phyloP scores from a whole-genome alignment of 2,113 vertebrate genomes.

The Noctilio leporinus region DNA sequence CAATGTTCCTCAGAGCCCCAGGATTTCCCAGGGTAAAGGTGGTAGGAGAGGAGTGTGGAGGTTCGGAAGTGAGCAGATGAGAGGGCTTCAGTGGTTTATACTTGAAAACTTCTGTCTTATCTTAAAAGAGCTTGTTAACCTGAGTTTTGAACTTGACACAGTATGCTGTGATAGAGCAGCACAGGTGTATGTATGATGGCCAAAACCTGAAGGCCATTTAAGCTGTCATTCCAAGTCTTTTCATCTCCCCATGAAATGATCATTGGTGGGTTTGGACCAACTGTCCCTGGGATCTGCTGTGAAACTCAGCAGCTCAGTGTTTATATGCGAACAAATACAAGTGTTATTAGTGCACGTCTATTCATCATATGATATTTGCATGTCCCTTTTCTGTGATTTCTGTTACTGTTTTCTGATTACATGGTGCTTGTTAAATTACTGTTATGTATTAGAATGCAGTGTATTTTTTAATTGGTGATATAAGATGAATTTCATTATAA shows the following conservation, averaged over 20 bases:
- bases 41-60: neutral
- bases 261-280: neutral
- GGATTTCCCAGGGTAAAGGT: neutral
- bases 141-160: neutral
- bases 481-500: conserved; percentile 15
- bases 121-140: neutral
- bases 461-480: neutral
- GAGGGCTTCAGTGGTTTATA: neutral
- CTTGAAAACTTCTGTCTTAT: neutral
- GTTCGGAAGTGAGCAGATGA: neutral
- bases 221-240: neutral
- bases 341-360: neutral
- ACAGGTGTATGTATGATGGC: neutral
- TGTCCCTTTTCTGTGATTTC: neutral
- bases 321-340: neutral
- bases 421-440: neutral
- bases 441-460: neutral
- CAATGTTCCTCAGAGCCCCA: neutral
- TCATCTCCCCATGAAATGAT: neutral
- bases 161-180: neutral
- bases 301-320: neutral
- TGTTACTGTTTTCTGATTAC: neutral
- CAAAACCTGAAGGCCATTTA: neutral
- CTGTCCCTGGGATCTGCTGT: neutral
- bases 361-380: neutral